Evolutionary conservation across 2,888 invertebrate genomes (phyloP).

Genomic region (Clostera curtula): DNA sequence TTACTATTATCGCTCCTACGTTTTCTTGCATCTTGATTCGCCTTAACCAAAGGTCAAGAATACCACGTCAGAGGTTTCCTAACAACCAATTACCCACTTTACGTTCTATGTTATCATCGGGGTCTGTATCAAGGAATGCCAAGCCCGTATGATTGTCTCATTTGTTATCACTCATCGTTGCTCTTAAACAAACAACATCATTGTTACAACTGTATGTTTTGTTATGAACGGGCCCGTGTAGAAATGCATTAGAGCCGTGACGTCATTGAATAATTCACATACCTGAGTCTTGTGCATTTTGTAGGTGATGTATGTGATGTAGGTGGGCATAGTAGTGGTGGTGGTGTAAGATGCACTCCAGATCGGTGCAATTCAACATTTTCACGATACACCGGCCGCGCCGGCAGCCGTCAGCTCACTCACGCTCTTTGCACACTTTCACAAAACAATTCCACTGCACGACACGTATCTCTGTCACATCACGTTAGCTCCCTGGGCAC

Average conservation of each 20-base stretch:
- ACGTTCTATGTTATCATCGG: constrained; percentile 23
- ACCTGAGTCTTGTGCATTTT: constrained; percentile 79
- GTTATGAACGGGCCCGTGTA: constrained; percentile 33
- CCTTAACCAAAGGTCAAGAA: constrained; percentile 58
- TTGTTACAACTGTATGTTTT: constrained; percentile 40
- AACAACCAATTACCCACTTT: no score
- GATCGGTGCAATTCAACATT: constrained; percentile 86
- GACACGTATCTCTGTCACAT: constrained; percentile 67
- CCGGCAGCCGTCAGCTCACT: constrained; percentile 49
- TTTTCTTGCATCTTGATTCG: constrained; percentile 36
- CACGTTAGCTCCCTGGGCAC: constrained; percentile 65
- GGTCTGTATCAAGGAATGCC: constrained; percentile 35
- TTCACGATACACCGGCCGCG: constrained; percentile 54
- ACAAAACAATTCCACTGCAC: constrained; percentile 70
- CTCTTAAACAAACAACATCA: constrained; percentile 54
- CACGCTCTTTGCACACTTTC: constrained; percentile 69
- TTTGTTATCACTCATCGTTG: constrained; percentile 54
- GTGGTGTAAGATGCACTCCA: constrained; percentile 85
- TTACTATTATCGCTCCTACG: constrained; percentile 36
- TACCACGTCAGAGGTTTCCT: no score
- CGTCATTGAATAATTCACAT: constrained; percentile 22
- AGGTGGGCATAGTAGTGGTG: constrained; percentile 84
- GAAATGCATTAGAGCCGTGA: constrained; percentile 30
- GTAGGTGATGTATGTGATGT: constrained; percentile 81
- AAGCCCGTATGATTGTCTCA: constrained; percentile 28